phyloP scores from a whole-genome alignment of 2,888 invertebrate genomes.

The Amblyjoppa fuscipennis region DNA sequence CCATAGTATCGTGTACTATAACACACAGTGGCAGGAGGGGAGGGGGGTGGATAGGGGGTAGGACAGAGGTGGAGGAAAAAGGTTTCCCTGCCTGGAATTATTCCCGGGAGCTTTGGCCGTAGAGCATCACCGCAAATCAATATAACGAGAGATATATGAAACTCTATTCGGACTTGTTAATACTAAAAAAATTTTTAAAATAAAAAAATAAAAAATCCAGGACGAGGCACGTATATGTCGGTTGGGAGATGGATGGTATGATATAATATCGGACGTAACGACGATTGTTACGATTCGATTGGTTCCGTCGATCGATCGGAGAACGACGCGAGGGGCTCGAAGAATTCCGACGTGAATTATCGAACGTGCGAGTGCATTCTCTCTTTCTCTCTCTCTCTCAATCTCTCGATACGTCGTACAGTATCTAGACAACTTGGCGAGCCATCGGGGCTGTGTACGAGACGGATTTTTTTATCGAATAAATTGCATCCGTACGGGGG shows the following conservation, averaged over 20 bases:
- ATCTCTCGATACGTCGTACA: slow-evolving; percentile 16
- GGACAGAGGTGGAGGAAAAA: slow-evolving; percentile 31
- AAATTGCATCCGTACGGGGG: slow-evolving; percentile 66
- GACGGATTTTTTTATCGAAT: slow-evolving; percentile 64
- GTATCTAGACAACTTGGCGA: slow-evolving; percentile 36
- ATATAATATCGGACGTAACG: slow-evolving; percentile 59
- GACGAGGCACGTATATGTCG: slow-evolving; percentile 59
- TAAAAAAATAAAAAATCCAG: slow-evolving; percentile 35
- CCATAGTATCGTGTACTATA: slow-evolving; percentile 43
- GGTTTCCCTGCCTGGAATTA: slow-evolving; percentile 57
- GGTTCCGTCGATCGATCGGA: slow-evolving; percentile 59
- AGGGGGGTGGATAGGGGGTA: not conserved
- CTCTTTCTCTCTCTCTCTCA: not conserved
- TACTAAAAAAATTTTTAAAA: slow-evolving; percentile 22
- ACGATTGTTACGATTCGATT: slow-evolving; percentile 69
- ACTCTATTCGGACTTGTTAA: slow-evolving; percentile 46
- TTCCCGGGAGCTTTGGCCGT: slow-evolving; percentile 59
- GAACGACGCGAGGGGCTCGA: slow-evolving; percentile 51
- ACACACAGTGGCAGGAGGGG: not conserved
- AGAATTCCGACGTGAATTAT: slow-evolving; percentile 65
- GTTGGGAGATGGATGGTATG: slow-evolving; percentile 39
- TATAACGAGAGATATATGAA: slow-evolving; percentile 63
- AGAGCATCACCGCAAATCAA: slow-evolving; percentile 60
- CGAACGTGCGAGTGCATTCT: slow-evolving; percentile 48
- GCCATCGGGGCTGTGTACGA: slow-evolving; percentile 42